Conservation (phyloP, 2,888 invertebrate species). For the Magallana nippona region DNA sequence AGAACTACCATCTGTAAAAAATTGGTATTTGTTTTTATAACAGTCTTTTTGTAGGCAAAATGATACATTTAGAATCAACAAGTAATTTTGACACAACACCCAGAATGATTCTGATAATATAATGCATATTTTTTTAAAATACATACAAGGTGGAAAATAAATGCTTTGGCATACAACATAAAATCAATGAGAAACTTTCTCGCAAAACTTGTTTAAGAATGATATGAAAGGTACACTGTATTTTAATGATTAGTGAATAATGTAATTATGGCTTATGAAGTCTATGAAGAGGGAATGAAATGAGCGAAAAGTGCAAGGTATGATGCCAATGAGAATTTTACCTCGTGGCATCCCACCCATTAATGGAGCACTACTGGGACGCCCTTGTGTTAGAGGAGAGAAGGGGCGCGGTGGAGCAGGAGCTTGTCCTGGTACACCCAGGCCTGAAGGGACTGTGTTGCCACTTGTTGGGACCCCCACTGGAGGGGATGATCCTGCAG, state of each 20-base stretch:
- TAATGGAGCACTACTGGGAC: constrained; percentile 76
- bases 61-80: too few relatives aligned
- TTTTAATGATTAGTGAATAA: too few relatives aligned
- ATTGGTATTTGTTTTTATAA: too few relatives aligned
- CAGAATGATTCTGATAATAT: too few relatives aligned
- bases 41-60: too few relatives aligned
- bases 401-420: constrained; percentile 62
- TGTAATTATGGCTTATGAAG: too few relatives aligned
- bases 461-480: constrained; percentile 52
- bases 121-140: too few relatives aligned
- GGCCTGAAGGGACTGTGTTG: constrained; percentile 44
- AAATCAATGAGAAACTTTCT: too few relatives aligned
- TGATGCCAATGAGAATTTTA: constrained; percentile 48
- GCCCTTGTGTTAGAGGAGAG: constrained; percentile 69
- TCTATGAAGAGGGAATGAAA: background rate
- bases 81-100: too few relatives aligned
- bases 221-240: background rate
- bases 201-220: too few relatives aligned
- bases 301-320: background rate
- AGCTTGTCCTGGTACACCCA: constrained; percentile 53
- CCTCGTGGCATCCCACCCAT: constrained; percentile 75
- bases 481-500: constrained; percentile 47
- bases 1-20: constrained; percentile 59
- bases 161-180: too few relatives aligned
- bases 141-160: too few relatives aligned